Percentiles rank a stretch among this genome's conserved stretches.
These are phyloP conservation scores for Drosophila pegasa DNA, from an alignment of 2,888 invertebrate species.

Conservation along the genomic window DNA sequence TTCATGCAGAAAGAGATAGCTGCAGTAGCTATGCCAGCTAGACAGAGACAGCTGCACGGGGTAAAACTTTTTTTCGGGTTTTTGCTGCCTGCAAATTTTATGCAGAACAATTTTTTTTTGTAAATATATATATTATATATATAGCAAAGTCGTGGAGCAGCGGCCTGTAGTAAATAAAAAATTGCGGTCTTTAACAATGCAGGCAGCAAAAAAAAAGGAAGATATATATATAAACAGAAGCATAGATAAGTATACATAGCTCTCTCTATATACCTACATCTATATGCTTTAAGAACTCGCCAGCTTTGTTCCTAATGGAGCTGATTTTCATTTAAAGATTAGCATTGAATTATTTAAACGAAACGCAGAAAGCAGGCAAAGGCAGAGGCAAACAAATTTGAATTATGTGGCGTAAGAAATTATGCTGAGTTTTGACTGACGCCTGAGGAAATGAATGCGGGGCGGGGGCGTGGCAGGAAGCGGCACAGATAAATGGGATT, in stretches of 20 bases:
- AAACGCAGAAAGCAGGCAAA: slow-evolving; percentile 44
- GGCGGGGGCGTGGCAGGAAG: background rate
- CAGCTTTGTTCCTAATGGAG: slow-evolving; percentile 62
- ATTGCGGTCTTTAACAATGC: slow-evolving; percentile 53
- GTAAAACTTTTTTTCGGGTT: slow-evolving; percentile 32
- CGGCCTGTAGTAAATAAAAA: slow-evolving; percentile 65
- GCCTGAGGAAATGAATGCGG: background rate
- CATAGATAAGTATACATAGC: background rate
- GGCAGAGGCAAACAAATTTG: too few species aligned
- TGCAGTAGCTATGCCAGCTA: background rate
- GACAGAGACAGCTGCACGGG: background rate
- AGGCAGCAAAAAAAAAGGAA: slow-evolving; percentile 36
- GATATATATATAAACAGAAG: background rate
- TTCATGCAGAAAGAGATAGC: slow-evolving; percentile 46
- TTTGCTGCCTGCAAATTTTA: slow-evolving; percentile 57
- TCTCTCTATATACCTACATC: background rate
- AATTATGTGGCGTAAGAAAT: slow-evolving; percentile 73
- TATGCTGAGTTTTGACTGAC: slow-evolving; percentile 45
- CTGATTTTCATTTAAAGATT: slow-evolving; percentile 81
- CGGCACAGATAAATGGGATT: slow-evolving; percentile 65
- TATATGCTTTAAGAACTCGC: slow-evolving; percentile 1
- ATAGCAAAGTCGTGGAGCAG: slow-evolving; percentile 27
- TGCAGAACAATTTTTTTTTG: slow-evolving; percentile 43
- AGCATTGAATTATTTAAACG: slow-evolving; percentile 74
- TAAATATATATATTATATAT: slow-evolving; percentile 23